Evolutionary conservation across 2,113 vertebrate species (phyloP).

Genomic region (Amphilophus citrinellus): DNA sequence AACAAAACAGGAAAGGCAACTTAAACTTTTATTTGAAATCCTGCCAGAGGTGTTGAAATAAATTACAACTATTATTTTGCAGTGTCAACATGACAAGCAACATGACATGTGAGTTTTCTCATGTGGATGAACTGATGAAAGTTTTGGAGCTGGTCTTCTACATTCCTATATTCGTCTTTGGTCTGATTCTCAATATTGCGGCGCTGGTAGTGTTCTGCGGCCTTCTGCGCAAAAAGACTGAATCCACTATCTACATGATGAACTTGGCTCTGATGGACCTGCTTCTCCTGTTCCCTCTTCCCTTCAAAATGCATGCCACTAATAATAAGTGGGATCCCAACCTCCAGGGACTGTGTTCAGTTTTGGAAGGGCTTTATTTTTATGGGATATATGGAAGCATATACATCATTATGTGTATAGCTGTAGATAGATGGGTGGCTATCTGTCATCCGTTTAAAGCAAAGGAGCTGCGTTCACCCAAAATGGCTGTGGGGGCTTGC

Average conservation of each 20-base stretch:
- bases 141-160: conserved; percentile 80
- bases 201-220: conserved; percentile 84
- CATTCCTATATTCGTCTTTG: conserved; percentile 86
- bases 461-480: conserved; percentile 82
- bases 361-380: conserved; percentile 87
- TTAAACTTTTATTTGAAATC: conserved; percentile 7
- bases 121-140: conserved; percentile 69
- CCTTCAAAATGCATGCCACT: conserved; percentile 83
- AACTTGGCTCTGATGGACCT: conserved; percentile 88
- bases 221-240: conserved; percentile 82
- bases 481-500: conserved; percentile 74
- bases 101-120: conserved; percentile 46
- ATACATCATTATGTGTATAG: conserved; percentile 89
- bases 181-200: conserved; percentile 82
- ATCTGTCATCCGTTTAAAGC: conserved; percentile 84
- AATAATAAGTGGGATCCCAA: neutral
- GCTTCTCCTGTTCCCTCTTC: conserved; percentile 87
- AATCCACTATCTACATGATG: conserved; percentile 90
- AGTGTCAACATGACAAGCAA: conserved; percentile 50
- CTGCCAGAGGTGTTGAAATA: neutral
- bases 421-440: conserved; percentile 87
- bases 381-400: conserved; percentile 90
- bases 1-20: conserved; percentile 30
- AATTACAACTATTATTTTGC: conserved; percentile 10
- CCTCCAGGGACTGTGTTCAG: conserved; percentile 75